These are phyloP conservation scores for Helostoma temminkii DNA, from an alignment of 2,797 vertebrate species.

Conservation along the genomic window DNA sequence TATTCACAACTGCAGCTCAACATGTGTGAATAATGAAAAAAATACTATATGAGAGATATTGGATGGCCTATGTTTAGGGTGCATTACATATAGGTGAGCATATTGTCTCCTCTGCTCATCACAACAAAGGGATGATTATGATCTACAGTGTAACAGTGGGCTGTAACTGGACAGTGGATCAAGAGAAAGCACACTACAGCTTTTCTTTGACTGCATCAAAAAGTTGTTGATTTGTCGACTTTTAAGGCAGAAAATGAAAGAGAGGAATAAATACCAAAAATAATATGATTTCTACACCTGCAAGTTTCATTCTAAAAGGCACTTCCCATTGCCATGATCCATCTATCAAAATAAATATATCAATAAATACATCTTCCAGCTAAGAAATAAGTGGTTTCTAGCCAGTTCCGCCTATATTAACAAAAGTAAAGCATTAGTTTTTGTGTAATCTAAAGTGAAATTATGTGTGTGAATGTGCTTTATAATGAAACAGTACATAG, in stretches of 20 bases:
- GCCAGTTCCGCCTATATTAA: conserved; percentile 44
- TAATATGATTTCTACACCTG: conserved; percentile 46
- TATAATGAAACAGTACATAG: conserved; percentile 32
- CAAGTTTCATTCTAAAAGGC: conserved; percentile 78
- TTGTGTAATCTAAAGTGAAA: not conserved
- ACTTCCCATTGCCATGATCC: conserved; percentile 82
- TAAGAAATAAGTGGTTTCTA: conserved; percentile 60
- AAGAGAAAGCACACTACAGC: too few species aligned
- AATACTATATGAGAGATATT: too few species aligned
- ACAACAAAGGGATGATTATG: too few species aligned
- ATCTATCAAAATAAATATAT: conserved; percentile 70
- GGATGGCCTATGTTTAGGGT: too few species aligned
- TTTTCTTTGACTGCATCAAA: too few species aligned
- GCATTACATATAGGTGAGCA: too few species aligned
- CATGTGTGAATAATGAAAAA: too few species aligned
- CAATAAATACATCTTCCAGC: conserved; percentile 58
- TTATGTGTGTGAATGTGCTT: conserved; percentile 19
- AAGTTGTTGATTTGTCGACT: not conserved
- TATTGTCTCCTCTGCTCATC: too few species aligned
- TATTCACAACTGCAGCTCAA: too few species aligned
- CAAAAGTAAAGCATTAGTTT: conserved; percentile 4
- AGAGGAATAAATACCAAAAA: conserved; percentile 19
- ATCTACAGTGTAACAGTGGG: too few species aligned
- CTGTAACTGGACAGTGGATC: too few species aligned
- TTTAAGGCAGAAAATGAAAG: conserved; percentile 66